phyloP scores from a whole-genome alignment of 2,113 vertebrate species.

The Chloropsis cyanopogon region DNA sequence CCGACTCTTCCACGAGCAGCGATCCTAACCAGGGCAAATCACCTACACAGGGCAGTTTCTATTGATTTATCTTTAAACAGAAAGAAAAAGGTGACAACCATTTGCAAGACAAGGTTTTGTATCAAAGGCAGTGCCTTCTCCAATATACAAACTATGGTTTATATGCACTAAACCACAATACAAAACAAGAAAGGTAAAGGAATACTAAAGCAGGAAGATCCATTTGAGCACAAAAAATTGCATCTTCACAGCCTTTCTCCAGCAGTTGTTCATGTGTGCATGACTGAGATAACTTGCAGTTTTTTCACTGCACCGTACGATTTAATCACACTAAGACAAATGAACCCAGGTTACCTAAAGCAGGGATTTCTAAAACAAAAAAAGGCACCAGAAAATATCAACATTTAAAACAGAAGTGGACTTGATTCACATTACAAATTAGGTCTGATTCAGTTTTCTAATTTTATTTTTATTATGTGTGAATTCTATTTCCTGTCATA shows the following conservation, averaged over 20 bases:
- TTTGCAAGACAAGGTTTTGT: background rate
- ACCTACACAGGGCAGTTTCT: background rate
- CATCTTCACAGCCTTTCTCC: background rate
- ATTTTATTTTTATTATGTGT: background rate
- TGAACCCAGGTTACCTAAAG: background rate
- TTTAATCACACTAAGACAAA: background rate
- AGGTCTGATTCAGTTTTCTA: background rate
- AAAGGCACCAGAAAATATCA: background rate
- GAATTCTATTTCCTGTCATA: background rate
- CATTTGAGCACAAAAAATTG: background rate
- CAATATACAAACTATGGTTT: background rate
- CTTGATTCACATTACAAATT: background rate
- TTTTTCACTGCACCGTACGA: fast-evolving
- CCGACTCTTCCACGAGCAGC: fast-evolving
- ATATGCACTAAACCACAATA: background rate
- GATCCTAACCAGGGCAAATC: background rate
- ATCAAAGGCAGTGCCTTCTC: background rate
- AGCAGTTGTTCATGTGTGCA: background rate
- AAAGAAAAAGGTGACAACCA: background rate
- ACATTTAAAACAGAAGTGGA: background rate
- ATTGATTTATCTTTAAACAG: fast-evolving
- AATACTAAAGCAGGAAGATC: background rate
- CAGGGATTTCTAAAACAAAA: background rate
- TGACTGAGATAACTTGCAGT: background rate
- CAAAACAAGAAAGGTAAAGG: background rate